Percentiles rank a stretch among this genome's conserved stretches.
Conservation (phyloP, 2,113 vertebrate species). For the Coptodon bakossiorum region DNA sequence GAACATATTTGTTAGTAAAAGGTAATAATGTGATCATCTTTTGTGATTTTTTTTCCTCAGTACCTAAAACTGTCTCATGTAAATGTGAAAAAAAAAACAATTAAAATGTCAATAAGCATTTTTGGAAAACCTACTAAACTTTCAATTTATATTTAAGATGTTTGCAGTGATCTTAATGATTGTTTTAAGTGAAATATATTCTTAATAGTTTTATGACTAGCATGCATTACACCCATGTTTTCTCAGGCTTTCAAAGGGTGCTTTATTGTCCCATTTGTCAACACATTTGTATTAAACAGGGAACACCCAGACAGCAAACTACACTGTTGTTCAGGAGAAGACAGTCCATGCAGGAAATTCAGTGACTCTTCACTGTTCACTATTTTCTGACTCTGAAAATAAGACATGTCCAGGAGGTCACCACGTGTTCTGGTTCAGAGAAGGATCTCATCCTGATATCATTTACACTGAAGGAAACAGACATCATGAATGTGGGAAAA, state of each 20-base stretch:
- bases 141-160: not conserved
- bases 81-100: not conserved
- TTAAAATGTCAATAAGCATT: not conserved
- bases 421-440: not conserved
- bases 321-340: not conserved
- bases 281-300: not conserved
- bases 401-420: not conserved
- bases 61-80: rapidly evolving
- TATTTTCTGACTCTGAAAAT: rapidly evolving
- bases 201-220: rapidly evolving
- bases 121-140: not conserved
- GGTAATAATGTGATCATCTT: rapidly evolving
- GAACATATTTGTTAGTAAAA: not conserved
- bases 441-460: rapidly evolving
- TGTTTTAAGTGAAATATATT: not conserved
- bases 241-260: not conserved
- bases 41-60: not conserved
- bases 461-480: not conserved
- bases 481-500: rapidly evolving
- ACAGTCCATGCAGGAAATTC: not conserved
- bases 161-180: not conserved
- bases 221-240: not conserved
- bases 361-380: not conserved
- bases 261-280: not conserved
- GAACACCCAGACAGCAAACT: not conserved